Percentiles rank a stretch among this genome's conserved stretches.
Conservation (phyloP, 1,140 invertebrate genomes). For the Thrips palmi region DNA sequence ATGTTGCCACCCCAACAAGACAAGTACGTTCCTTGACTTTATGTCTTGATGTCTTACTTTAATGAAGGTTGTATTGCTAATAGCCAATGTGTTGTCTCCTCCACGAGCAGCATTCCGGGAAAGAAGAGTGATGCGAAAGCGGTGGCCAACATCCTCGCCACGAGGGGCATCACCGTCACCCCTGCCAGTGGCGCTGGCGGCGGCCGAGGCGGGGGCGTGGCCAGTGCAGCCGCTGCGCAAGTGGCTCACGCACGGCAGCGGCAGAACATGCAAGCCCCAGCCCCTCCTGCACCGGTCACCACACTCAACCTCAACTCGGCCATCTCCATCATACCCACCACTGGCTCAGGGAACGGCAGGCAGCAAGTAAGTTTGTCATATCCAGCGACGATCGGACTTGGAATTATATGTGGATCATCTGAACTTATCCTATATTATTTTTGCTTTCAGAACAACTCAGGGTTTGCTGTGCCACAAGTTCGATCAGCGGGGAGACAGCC, state of each 20-base stretch:
- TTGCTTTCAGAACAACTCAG: too few relatives aligned
- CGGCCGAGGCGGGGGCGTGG: conserved; percentile 1
- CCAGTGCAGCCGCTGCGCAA: conserved; percentile 7
- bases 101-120: conserved; percentile 9
- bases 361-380: too few relatives aligned
- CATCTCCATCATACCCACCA: conserved; percentile 46
- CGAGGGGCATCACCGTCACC: conserved; percentile 54
- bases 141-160: conserved; percentile 52
- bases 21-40: too few relatives aligned
- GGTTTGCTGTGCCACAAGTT: conserved; percentile 28
- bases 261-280: conserved; percentile 9
- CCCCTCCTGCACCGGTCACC: conserved; percentile 10
- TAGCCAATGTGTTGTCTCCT: conserved; percentile 16
- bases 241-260: conserved; percentile 16
- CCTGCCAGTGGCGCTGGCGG: conserved; percentile 18
- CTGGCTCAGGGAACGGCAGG: conserved; percentile 21
- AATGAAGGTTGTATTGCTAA: too few relatives aligned
- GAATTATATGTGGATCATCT: too few relatives aligned
- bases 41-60: too few relatives aligned
- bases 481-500: conserved; percentile 18
- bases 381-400: too few relatives aligned
- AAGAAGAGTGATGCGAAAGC: conserved; percentile 46
- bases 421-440: too few relatives aligned
- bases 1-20: too few relatives aligned
- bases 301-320: conserved; percentile 48